Percentiles rank a stretch among this genome's conserved stretches.
These are phyloP conservation scores for Chionodraco myersi DNA, from an alignment of 2,113 vertebrate genomes.

Conservation along the genomic window DNA sequence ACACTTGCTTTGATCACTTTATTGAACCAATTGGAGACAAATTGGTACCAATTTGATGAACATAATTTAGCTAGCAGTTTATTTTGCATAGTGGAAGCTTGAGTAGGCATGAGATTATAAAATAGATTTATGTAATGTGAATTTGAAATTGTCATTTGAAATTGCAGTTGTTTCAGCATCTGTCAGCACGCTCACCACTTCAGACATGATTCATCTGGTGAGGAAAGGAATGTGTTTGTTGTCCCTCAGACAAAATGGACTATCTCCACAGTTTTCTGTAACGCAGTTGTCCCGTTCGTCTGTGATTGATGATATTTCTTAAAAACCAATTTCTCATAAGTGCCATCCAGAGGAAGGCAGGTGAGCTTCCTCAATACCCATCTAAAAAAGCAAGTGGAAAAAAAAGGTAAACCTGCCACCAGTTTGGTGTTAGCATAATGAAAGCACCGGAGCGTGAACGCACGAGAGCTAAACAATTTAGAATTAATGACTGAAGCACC, in stretches of 20 bases:
- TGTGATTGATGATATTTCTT: slow-evolving; percentile 72
- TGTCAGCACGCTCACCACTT: slow-evolving; percentile 19
- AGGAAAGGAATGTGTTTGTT: slow-evolving; percentile 15
- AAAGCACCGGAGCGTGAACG: slow-evolving; percentile 66
- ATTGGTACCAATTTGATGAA: background rate
- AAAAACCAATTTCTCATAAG: slow-evolving; percentile 69
- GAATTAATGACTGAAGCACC: slow-evolving; percentile 65
- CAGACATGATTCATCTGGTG: slow-evolving; percentile 13
- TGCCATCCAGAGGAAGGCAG: slow-evolving; percentile 39
- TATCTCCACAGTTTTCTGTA: slow-evolving; percentile 36
- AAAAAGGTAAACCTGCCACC: slow-evolving; percentile 51
- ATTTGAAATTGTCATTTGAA: slow-evolving; percentile 31
- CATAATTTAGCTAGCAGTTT: background rate
- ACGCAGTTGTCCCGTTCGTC: slow-evolving; percentile 22
- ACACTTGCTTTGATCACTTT: background rate
- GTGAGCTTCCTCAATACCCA: slow-evolving; percentile 52
- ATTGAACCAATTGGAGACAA: too few relatives aligned
- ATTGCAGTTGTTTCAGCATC: slow-evolving; percentile 7
- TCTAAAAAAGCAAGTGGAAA: slow-evolving; percentile 39
- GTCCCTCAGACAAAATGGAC: slow-evolving; percentile 46
- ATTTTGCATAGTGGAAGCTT: background rate
- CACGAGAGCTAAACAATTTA: slow-evolving; percentile 64
- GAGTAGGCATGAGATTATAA: background rate
- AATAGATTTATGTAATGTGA: background rate
- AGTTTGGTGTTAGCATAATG: slow-evolving; percentile 70